These are phyloP conservation scores for Patella ulyssiponensis DNA, from an alignment of 2,888 invertebrate genomes.

Conservation along the genomic window DNA sequence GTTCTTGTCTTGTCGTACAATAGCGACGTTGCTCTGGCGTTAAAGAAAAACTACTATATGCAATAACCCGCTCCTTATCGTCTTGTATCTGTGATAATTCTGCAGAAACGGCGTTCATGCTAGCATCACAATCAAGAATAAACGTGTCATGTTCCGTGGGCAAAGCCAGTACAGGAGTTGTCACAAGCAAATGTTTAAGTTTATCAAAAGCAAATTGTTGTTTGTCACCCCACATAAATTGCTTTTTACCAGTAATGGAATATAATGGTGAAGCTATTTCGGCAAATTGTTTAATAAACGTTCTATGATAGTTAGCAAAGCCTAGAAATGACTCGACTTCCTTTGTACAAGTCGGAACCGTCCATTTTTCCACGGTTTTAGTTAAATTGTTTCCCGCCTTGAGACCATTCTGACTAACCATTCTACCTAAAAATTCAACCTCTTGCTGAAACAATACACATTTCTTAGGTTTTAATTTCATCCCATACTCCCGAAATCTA, in stretches of 20 bases:
- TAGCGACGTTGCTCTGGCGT: constrained; percentile 26
- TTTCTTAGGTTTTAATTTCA: not conserved
- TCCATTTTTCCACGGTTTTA: too few relatives aligned
- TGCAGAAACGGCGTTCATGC: constrained; percentile 32
- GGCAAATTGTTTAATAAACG: not conserved
- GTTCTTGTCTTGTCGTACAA: constrained; percentile 25
- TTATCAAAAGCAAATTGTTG: constrained; percentile 9
- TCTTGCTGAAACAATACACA: not conserved
- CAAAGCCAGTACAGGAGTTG: constrained; percentile 27
- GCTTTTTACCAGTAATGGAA: constrained; percentile 22
- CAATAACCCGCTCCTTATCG: constrained; percentile 29
- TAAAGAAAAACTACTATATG: constrained; percentile 29
- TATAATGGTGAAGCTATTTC: constrained; percentile 31
- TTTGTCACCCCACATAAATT: constrained; percentile 28
- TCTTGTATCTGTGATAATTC: constrained; percentile 34
- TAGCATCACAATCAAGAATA: constrained; percentile 36
- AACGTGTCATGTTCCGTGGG: constrained; percentile 27
- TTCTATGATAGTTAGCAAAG: not conserved
- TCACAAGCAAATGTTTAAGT: constrained; percentile 20
- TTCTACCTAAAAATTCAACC: not conserved
- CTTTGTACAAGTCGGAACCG: too few relatives aligned
- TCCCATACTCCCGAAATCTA: not conserved
- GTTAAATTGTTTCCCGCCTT: not conserved
- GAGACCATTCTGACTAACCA: constrained; percentile 1
- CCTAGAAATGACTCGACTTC: too few relatives aligned